Conservation (phyloP, 2,888 invertebrate species). For the Flexamia atlantica region DNA sequence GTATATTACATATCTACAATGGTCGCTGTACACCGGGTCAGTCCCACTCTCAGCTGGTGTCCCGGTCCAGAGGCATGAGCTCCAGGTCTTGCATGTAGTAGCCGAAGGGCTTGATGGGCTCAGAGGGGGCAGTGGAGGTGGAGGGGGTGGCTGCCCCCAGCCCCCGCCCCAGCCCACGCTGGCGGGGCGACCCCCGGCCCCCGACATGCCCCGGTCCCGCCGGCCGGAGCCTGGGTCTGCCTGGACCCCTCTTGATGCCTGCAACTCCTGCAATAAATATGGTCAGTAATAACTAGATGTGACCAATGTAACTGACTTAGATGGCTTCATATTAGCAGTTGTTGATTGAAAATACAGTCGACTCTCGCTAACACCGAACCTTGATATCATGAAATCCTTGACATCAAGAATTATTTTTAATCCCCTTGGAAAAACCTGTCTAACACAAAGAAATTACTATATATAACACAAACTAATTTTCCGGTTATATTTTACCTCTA, state of each 20-base stretch:
- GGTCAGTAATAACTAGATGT: too few species aligned
- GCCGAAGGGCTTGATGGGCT: conserved; percentile 64
- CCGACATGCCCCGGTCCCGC: conserved; percentile 82
- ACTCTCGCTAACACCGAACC: too few species aligned
- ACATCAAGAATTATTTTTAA: too few species aligned
- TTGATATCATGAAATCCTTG: too few species aligned
- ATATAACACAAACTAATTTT: too few species aligned
- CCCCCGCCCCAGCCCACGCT: conserved; percentile 37
- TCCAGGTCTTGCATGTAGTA: conserved; percentile 64
- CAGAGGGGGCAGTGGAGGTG: conserved; percentile 5
- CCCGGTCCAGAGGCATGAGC: conserved; percentile 58
- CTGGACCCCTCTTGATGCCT: conserved; percentile 78
- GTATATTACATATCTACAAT: conserved; percentile 1
- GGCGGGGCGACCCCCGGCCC: conserved; percentile 76
- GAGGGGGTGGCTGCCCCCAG: not conserved
- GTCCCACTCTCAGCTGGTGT: conserved; percentile 35
- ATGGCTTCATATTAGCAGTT: too few species aligned
- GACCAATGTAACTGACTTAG: too few species aligned
- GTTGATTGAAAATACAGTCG: too few species aligned
- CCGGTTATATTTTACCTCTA: too few species aligned
- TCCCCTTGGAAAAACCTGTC: too few species aligned
- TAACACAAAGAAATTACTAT: too few species aligned
- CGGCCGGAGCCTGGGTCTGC: conserved; percentile 82
- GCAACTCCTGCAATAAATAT: not conserved
- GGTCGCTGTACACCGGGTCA: not conserved